Conservation (phyloP, 2,113 vertebrate species). For the Peromyscus polionotus region DNA sequence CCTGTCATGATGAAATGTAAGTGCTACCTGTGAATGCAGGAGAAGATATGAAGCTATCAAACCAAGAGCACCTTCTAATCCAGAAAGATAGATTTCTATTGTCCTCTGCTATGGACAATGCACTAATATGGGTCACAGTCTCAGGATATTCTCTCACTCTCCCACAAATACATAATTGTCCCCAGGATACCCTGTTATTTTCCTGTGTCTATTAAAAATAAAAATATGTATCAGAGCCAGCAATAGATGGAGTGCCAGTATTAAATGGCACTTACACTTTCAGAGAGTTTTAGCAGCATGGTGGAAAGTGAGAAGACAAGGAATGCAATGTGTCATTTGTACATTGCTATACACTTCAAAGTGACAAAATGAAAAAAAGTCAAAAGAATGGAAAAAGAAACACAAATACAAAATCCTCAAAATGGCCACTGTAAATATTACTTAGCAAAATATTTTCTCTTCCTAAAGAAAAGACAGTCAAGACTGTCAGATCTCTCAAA, state of each 20-base stretch:
- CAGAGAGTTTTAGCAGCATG: slow-evolving; percentile 5
- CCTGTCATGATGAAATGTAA: background rate
- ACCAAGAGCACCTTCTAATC: slow-evolving; percentile 49
- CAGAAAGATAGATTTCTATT: background rate
- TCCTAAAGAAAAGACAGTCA: background rate
- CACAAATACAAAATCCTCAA: background rate
- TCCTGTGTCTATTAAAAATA: background rate
- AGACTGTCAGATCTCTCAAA: background rate
- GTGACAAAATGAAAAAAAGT: background rate
- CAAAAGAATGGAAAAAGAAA: background rate
- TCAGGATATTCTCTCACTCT: background rate
- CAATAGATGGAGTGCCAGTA: background rate
- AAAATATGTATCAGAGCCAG: background rate
- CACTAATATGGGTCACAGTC: background rate
- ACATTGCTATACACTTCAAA: background rate
- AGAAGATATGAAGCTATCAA: background rate
- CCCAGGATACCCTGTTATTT: background rate
- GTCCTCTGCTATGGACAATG: background rate
- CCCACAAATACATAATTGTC: background rate
- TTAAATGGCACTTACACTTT: background rate
- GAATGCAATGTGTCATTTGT: background rate
- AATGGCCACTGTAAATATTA: background rate
- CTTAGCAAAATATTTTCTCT: slow-evolving; percentile 26
- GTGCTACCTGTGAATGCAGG: background rate
- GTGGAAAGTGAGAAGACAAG: background rate